Base-by-base conservation (phyloP, 2,888 invertebrate species). In the Latrodectus elegans region DNA sequence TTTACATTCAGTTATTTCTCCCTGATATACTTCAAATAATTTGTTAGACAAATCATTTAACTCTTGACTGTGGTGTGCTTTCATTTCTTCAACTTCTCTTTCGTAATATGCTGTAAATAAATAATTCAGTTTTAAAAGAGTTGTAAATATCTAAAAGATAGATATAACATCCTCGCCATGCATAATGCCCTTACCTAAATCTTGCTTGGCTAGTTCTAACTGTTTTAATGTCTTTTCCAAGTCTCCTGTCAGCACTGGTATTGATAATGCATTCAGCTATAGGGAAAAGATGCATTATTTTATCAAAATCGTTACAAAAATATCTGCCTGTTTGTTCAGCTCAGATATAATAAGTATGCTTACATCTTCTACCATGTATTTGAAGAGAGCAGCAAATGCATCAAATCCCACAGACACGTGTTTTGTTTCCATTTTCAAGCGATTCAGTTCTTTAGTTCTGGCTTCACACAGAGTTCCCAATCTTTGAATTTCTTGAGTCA, bases 311-410 rank as follows among this genome's bases (percentile, higher is more conserved):
- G 6, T 38, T 38, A 38, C 4, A 6, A 38, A 38, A 38, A 38
- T 38, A 38, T 38, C 38, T 38, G 6, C 6, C 38, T 6, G 38
- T 38, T 38, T 38, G 38, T 38, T 3, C 4, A 38, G 4, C 4
- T 38, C 38, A 38, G 14, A 75, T 38, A 22, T 14, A 0, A 49
- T n/a, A 49, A 72, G 64, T 10, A 4, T 15, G 83, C 91, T 91
- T 91, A 94, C 94, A 92, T 94, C 93, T 89, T 93, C 92, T 72
- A 96, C 95, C 92, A 97, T 94, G 93, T 97, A 96, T 92, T 97
- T 96, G 90, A 97, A 95, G 90, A 97, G 94, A 90, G 96, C 95
- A 89, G 96, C 95, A 91, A 97, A 94, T 68, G 96, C 97, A 92
- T 97, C 96, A 80, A 96, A 94, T 84, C 96, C 95, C 90, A 95